Evolutionary conservation across 2,113 vertebrate genomes (phyloP), one percentile per base, ranked within the genome.

Genomic region (Fulmarus glacialis): DNA sequence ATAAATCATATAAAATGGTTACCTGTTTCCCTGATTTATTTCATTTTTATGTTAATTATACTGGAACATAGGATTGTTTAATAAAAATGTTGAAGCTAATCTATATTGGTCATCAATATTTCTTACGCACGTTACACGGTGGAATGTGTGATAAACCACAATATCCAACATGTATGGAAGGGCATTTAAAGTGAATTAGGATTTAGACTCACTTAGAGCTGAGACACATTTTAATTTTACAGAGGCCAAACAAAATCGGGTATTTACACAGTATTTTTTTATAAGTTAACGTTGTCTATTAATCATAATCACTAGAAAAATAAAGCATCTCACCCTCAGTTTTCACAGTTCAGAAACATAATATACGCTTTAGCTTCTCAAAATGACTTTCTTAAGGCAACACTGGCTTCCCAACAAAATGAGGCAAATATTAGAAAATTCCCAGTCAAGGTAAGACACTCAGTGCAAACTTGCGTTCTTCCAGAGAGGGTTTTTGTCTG

Each of bases 21-120:
- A 73, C 78, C 74, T 89, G 45, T 55, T 96, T 98, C 70, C 75
- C 55, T 93, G 92, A 97, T 91, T 95, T 97, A 93, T 94, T 96
- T 96, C 68, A 78, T 92, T 79, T 96, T 97, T 95, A 75, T 79
- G 24, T 88, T 95, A 97, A 95, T 96, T 96, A 89, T 63, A 50
- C 59, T 67, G 66, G 85, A 87, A 87, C 90, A 97, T 42, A 58
- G 38, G 87, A 87, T 95, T 96, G 81, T 96, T 95, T 90, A 96
- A 93, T 95, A 92, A 97, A 97, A 97, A 89, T 29, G 90, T 79
- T 92, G 79, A 94, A 81, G 62, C 29, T 93, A 91, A 95, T 89
- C 94, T 97, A 23, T 93, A 95, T 38, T 23, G 55, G 71, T 71
- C 64, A 90, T 94, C 72, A 94, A 81, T 93, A 92, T 66, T 95